Evolutionary conservation across 2,797 vertebrate species (phyloP).

Genomic region (Phalloptychus januarius): DNA sequence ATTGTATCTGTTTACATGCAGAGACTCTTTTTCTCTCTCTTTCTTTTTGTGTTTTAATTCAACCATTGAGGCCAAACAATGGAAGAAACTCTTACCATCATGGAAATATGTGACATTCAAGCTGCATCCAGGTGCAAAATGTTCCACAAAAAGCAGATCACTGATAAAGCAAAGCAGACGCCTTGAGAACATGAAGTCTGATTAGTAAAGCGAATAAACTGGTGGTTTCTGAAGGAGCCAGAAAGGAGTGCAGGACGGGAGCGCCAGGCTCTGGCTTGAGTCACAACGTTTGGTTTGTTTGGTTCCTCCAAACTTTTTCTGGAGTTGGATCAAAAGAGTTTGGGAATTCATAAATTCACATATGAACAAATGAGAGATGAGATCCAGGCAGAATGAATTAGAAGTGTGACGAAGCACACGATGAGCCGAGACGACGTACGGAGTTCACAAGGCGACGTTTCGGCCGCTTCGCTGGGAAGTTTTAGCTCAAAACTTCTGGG

Average conservation of each 20-base stretch:
- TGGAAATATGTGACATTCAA: conserved; percentile 7
- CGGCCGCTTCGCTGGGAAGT: background rate
- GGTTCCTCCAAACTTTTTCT: background rate
- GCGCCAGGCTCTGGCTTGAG: background rate
- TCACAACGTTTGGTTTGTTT: background rate
- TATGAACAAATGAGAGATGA: background rate
- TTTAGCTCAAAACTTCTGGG: background rate
- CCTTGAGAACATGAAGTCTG: conserved; percentile 7
- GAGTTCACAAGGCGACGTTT: background rate
- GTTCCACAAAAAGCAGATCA: conserved; percentile 16
- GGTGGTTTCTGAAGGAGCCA: background rate
- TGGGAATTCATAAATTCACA: background rate
- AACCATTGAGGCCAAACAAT: conserved; percentile 3
- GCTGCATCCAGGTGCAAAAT: conserved; percentile 12
- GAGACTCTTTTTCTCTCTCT: background rate
- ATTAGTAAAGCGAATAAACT: conserved; percentile 27
- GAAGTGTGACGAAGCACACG: background rate
- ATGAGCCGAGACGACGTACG: background rate
- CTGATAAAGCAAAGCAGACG: background rate
- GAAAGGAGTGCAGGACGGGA: background rate
- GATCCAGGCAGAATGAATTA: background rate
- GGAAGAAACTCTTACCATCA: conserved; percentile 14
- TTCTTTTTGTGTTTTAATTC: background rate
- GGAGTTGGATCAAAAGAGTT: background rate
- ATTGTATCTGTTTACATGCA: background rate